Conservation (phyloP, 1,140 invertebrate genomes). For the Camponotus pennsylvanicus region DNA sequence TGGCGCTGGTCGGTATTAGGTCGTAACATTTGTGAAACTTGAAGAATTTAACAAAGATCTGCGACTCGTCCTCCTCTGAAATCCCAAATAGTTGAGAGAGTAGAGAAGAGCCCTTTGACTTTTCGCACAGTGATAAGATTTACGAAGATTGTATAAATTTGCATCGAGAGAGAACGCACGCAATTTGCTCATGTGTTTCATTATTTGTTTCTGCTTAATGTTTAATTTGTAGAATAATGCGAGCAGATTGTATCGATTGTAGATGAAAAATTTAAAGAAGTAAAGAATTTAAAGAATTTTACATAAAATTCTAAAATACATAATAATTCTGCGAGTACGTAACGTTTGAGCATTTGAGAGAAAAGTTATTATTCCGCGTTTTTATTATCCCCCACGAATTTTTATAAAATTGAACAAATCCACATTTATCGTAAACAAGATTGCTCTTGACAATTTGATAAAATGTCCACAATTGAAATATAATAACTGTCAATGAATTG, state of each 20-base stretch:
- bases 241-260: background rate
- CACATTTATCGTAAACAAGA: background rate
- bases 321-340: background rate
- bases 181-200: background rate
- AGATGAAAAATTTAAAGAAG: no score
- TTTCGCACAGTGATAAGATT: constrained; percentile 63
- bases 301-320: background rate
- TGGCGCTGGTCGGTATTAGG: constrained; percentile 99
- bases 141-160: background rate
- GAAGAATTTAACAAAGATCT: constrained; percentile 99
- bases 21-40: constrained; percentile 99
- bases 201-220: background rate
- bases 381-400: background rate
- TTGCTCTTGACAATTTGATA: background rate
- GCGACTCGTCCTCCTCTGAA: constrained; percentile 98
- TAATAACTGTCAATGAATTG: background rate
- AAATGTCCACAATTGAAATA: background rate
- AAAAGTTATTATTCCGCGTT: background rate
- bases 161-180: background rate
- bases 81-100: constrained; percentile 85
- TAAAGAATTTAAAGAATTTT: no score
- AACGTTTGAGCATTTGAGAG: background rate
- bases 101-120: constrained; percentile 79
- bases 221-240: background rate
- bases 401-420: background rate